Evolutionary conservation across 2,113 vertebrate species (phyloP).

Genomic region (Xenotilapia leptura): DNA sequence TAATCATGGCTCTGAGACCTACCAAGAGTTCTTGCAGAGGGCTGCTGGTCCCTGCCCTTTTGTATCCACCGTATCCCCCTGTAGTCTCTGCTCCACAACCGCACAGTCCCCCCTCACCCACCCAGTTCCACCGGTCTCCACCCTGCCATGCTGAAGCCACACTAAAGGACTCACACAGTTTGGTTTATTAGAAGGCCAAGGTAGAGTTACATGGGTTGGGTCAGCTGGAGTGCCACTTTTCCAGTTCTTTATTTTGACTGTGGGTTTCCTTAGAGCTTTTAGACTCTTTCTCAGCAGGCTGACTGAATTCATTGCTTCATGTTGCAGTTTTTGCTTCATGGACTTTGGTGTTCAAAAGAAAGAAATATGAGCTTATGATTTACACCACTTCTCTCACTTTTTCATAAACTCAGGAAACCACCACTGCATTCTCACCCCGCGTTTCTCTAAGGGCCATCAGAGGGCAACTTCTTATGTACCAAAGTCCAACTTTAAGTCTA

Average conservation of each 20-base stretch:
- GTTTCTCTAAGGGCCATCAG: background rate
- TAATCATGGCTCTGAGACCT: conserved; percentile 50
- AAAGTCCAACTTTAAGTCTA: background rate
- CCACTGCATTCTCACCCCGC: background rate
- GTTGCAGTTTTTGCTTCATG: background rate
- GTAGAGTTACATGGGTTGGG: background rate
- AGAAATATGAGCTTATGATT: background rate
- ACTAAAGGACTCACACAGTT: conserved; percentile 6
- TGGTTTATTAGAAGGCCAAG: background rate
- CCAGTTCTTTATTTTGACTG: background rate
- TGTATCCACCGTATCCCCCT: background rate
- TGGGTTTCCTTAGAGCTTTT: background rate
- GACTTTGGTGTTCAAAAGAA: background rate
- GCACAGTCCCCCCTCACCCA: background rate
- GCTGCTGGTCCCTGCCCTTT: background rate
- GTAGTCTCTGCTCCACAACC: background rate
- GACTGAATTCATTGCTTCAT: background rate
- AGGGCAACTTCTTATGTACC: no score
- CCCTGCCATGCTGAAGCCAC: conserved; percentile 22
- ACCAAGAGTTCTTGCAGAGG: conserved; percentile 22
- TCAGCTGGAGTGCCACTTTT: background rate
- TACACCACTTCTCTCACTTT: background rate
- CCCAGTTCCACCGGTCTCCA: background rate
- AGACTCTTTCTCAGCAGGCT: background rate
- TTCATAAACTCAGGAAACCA: background rate